Evolutionary conservation across 2,113 vertebrate species (phyloP).

Genomic region (Caranx melampygus): DNA sequence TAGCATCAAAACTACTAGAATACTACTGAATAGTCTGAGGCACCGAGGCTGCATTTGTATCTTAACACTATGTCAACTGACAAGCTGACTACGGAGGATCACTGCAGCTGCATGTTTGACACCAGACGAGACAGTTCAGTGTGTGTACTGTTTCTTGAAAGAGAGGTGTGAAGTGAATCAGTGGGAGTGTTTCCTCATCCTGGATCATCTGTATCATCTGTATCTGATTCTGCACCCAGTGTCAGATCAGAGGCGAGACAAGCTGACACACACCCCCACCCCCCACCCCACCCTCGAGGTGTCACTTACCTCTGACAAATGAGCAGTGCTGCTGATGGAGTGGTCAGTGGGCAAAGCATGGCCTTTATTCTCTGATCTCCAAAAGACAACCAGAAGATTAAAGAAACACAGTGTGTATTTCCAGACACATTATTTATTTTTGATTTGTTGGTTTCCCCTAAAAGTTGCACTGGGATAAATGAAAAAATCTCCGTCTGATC

Average conservation of each 20-base stretch:
- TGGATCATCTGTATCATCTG: slow-evolving; percentile 57
- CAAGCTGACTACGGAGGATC: background rate
- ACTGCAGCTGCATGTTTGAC: slow-evolving; percentile 14
- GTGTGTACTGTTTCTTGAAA: background rate
- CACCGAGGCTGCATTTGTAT: background rate
- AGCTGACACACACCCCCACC: slow-evolving; percentile 16
- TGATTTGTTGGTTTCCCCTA: background rate
- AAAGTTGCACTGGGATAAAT: background rate
- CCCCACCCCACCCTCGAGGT: slow-evolving; percentile 41
- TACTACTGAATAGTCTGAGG: background rate
- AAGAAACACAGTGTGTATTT: slow-evolving; percentile 18
- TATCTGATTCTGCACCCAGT: slow-evolving; percentile 25
- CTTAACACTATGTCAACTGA: background rate
- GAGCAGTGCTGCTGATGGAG: slow-evolving; percentile 59
- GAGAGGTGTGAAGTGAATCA: slow-evolving; percentile 34
- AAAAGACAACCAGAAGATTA: slow-evolving; percentile 1
- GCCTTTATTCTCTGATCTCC: slow-evolving; percentile 30
- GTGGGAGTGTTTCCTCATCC: slow-evolving; percentile 33
- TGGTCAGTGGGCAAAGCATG: slow-evolving; percentile 42
- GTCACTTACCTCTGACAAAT: slow-evolving; percentile 74
- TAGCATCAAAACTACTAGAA: background rate
- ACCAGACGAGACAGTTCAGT: slow-evolving; percentile 18
- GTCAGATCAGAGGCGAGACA: slow-evolving; percentile 38
- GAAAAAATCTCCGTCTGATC: background rate
- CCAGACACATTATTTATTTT: slow-evolving; percentile 2